Conservation (phyloP, 2,113 vertebrate genomes). For the Perca flavescens region DNA sequence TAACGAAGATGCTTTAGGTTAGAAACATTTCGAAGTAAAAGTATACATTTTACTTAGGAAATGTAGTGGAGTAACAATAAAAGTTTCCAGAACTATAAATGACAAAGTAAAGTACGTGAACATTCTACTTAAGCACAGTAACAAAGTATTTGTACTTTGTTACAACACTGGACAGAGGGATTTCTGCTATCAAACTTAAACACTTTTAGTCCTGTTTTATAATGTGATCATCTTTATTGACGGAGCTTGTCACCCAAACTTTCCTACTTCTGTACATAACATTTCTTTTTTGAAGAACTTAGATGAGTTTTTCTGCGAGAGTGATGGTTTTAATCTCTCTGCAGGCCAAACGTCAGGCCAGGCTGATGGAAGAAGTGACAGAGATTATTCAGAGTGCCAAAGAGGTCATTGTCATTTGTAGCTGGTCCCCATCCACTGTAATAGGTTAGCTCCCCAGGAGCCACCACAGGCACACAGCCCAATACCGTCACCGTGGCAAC, state of each 20-base stretch:
- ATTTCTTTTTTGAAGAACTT: too few relatives aligned
- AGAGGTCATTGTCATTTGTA: slow-evolving; percentile 60
- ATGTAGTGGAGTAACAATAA: neutral
- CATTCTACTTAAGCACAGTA: too few relatives aligned
- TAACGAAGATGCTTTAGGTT: too few relatives aligned
- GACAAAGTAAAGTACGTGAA: too few relatives aligned
- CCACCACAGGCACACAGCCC: slow-evolving; percentile 17
- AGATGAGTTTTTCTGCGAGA: slow-evolving; percentile 34
- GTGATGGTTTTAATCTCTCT: slow-evolving; percentile 60
- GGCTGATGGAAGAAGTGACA: slow-evolving; percentile 27
- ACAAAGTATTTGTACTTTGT: too few relatives aligned
- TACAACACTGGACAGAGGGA: too few relatives aligned
- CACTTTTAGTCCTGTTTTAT: neutral
- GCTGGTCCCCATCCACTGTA: slow-evolving; percentile 38
- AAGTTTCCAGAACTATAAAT: too few relatives aligned
- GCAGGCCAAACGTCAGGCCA: slow-evolving; percentile 10
- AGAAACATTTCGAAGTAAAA: too few relatives aligned
- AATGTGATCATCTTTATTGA: slow-evolving; percentile 2
- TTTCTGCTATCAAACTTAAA: neutral
- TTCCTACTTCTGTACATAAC: neutral
- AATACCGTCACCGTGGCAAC: slow-evolving; percentile 53
- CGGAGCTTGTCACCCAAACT: slow-evolving; percentile 2
- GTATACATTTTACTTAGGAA: too few relatives aligned
- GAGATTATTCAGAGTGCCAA: slow-evolving; percentile 24
- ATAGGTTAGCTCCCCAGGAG: slow-evolving; percentile 63